Evolutionary conservation across 2,113 vertebrate genomes (phyloP).

Genomic region (Percopsis transmontana): DNA sequence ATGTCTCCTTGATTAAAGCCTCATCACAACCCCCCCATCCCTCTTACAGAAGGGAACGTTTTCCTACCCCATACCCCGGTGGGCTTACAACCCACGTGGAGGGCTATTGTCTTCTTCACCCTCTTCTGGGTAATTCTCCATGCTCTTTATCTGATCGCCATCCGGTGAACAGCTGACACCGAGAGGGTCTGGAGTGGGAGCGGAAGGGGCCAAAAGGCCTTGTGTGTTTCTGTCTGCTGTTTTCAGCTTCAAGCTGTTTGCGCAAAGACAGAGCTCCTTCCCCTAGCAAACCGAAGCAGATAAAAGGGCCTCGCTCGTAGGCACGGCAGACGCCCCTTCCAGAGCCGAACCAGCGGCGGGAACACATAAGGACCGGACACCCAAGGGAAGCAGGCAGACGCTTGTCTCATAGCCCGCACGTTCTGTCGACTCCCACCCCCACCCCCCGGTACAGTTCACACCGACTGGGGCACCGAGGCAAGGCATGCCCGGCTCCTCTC

Average conservation of each 20-base stretch:
- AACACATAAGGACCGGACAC: constrained; percentile 64
- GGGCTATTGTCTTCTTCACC: constrained; percentile 64
- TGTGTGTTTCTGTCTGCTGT: constrained; percentile 82
- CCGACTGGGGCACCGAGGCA: constrained; percentile 44
- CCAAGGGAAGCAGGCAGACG: constrained; percentile 61
- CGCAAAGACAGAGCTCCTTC: constrained; percentile 62
- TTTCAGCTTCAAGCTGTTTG: constrained; percentile 65
- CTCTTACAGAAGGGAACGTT: constrained; percentile 68
- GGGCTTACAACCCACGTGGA: constrained; percentile 70
- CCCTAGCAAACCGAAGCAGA: constrained; percentile 68
- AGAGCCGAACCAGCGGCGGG: constrained; percentile 60
- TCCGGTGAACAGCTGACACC: constrained; percentile 84
- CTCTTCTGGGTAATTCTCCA: constrained; percentile 78
- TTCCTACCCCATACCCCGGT: constrained; percentile 59
- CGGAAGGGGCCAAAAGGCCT: constrained; percentile 77
- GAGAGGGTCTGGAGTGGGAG: constrained; percentile 80
- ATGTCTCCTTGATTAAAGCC: constrained; percentile 35
- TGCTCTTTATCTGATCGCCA: constrained; percentile 86
- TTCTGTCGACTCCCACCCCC: constrained; percentile 61
- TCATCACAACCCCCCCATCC: constrained; percentile 68
- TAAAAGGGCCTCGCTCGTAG: constrained; percentile 70
- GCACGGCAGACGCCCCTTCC: constrained; percentile 56
- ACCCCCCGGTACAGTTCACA: constrained; percentile 61
- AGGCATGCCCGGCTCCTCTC: constrained; percentile 36
- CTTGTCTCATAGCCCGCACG: constrained; percentile 55